These are phyloP conservation scores for Lutjanus campechanus DNA, from an alignment of 2,797 vertebrate genomes.

Conservation along the genomic window DNA sequence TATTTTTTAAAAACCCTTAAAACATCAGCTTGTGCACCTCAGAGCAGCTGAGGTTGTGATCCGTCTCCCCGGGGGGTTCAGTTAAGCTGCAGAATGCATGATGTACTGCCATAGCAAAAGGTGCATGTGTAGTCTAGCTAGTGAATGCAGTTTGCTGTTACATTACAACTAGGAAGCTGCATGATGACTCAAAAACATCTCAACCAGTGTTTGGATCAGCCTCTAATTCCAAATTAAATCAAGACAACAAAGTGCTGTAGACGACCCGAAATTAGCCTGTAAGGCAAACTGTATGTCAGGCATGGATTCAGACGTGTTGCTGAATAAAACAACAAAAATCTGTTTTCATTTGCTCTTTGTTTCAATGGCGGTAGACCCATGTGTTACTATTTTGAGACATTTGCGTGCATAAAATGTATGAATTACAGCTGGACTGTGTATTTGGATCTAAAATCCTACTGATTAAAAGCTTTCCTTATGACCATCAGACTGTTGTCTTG, in stretches of 20 bases:
- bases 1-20: neutral
- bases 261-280: slow-evolving; percentile 7
- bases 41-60: slow-evolving; percentile 16
- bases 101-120: slow-evolving; percentile 34
- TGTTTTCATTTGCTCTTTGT: slow-evolving; percentile 40
- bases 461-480: slow-evolving; percentile 62
- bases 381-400: slow-evolving; percentile 50
- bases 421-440: slow-evolving; percentile 60
- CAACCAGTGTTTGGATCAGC: slow-evolving; percentile 4
- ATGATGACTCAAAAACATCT: slow-evolving; percentile 47
- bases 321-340: slow-evolving; percentile 22
- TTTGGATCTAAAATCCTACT: slow-evolving; percentile 45
- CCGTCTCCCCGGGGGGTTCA: slow-evolving; percentile 5
- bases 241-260: neutral
- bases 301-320: slow-evolving; percentile 39
- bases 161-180: slow-evolving; percentile 52
- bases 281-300: neutral
- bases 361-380: slow-evolving; percentile 38
- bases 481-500: slow-evolving; percentile 2
- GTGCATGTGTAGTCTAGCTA: slow-evolving; percentile 65
- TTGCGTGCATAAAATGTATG: slow-evolving; percentile 44
- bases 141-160: slow-evolving; percentile 49
- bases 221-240: slow-evolving; percentile 24
- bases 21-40: slow-evolving; percentile 13
- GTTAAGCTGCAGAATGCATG: slow-evolving; percentile 61